Percentiles rank a stretch among this genome's conserved stretches.
Conservation (phyloP, 2,888 invertebrate species). For the Protodeltote pygarga region DNA sequence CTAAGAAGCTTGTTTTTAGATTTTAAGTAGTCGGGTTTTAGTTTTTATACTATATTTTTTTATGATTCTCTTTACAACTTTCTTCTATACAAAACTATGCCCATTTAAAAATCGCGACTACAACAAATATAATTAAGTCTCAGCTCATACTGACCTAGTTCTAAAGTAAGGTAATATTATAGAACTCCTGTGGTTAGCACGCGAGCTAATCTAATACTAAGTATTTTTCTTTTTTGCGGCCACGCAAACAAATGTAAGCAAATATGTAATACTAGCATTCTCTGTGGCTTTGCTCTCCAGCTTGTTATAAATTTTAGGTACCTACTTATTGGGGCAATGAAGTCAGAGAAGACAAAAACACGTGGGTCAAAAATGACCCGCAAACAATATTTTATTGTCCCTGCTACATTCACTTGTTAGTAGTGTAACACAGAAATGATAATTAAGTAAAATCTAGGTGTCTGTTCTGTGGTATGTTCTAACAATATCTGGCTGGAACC, state of each 20-base stretch:
- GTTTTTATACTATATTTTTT: not conserved
- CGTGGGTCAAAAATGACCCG: no score
- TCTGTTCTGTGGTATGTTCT: no score
- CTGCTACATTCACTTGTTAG: no score
- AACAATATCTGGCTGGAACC: no score
- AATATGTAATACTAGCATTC: not conserved
- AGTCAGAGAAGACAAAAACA: no score
- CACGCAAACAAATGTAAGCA: constrained; percentile 13
- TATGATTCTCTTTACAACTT: not conserved
- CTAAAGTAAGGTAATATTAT: constrained; percentile 21
- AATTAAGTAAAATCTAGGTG: no score
- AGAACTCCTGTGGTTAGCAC: constrained; percentile 34
- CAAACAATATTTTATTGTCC: no score
- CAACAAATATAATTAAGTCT: constrained; percentile 8
- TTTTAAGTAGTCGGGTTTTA: not conserved
- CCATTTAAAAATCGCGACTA: constrained; percentile 3
- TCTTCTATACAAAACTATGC: not conserved
- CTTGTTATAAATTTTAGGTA: not conserved
- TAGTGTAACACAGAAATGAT: no score
- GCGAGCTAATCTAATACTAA: constrained; percentile 30
- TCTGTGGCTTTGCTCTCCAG: not conserved
- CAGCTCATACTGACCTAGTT: not conserved
- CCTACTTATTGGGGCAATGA: no score
- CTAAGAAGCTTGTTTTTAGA: no score
- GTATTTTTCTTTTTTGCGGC: constrained; percentile 20